Conservation (phyloP, 1,140 invertebrate genomes). For the Solenopsis invicta region DNA sequence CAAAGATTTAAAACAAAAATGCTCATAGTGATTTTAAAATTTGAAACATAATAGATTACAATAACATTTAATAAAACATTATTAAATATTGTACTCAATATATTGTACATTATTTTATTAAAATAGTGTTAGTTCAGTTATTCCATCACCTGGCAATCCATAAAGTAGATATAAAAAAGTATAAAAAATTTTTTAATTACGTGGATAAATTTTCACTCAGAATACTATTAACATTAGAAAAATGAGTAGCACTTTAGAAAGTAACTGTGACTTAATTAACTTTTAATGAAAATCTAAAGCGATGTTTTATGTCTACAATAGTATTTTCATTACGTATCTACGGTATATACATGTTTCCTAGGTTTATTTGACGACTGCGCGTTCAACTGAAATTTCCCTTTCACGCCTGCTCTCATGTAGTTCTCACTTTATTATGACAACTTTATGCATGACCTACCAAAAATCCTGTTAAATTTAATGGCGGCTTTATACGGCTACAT, state of each 20-base stretch:
- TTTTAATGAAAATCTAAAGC: not conserved
- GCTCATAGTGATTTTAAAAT: too few species aligned
- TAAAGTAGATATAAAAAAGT: too few species aligned
- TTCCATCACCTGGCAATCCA: too few species aligned
- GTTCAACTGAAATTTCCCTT: constrained; percentile 14
- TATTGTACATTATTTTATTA: not conserved
- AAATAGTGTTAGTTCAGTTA: too few species aligned
- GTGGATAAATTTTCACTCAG: too few species aligned
- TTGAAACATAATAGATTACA: too few species aligned
- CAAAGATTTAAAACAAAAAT: too few species aligned
- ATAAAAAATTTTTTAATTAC: too few species aligned
- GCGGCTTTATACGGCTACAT: constrained; percentile 20
- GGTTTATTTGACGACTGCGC: not conserved
- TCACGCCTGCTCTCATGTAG: constrained; percentile 14
- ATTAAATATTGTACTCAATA: too few species aligned
- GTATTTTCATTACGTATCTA: not conserved
- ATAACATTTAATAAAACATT: too few species aligned
- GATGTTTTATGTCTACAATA: not conserved
- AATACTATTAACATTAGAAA: too few species aligned
- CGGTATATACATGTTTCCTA: not conserved
- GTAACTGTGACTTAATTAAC: not conserved
- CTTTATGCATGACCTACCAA: constrained; percentile 40
- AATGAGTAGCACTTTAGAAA: too few species aligned
- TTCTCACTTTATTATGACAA: constrained; percentile 36
- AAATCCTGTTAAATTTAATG: constrained; percentile 37